Evolutionary conservation across 2,888 invertebrate species (phyloP).

Genomic region (Malacosoma neustria): DNA sequence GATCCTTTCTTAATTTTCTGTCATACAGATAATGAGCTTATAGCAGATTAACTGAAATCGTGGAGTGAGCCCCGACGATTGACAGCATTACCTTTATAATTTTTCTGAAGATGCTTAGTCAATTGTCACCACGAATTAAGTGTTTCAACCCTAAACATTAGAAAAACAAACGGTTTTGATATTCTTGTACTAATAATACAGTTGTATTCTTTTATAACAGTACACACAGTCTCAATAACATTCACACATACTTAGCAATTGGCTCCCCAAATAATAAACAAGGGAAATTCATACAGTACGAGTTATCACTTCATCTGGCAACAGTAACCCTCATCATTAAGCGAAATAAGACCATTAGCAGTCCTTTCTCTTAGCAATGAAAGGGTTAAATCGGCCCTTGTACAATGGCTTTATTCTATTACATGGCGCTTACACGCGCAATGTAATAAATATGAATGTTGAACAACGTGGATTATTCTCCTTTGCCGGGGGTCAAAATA

Average conservation of each 20-base stretch:
- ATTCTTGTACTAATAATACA: no score
- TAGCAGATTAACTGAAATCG: no score
- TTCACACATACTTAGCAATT: constrained; percentile 4
- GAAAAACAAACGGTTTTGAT: no score
- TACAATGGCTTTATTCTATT: constrained; percentile 70
- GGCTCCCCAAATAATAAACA: constrained; percentile 32
- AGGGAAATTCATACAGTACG: constrained; percentile 49
- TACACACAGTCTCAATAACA: background rate
- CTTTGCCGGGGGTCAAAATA: constrained; percentile 71
- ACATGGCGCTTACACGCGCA: constrained; percentile 66
- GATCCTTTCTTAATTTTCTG: no score
- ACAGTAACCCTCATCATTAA: constrained; percentile 67
- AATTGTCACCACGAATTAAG: no score
- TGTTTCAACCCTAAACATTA: no score
- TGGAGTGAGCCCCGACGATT: no score
- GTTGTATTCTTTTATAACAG: no score
- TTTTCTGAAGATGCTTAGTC: no score
- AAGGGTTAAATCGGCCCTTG: constrained; percentile 70
- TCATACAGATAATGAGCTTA: no score
- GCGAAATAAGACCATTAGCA: constrained; percentile 72
- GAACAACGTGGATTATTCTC: constrained; percentile 65
- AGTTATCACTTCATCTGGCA: constrained; percentile 68
- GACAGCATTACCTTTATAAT: no score
- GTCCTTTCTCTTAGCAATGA: constrained; percentile 69
- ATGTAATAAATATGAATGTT: constrained; percentile 74